Conservation (phyloP, 2,797 vertebrate species). For the Microctenopoma lineatum region DNA sequence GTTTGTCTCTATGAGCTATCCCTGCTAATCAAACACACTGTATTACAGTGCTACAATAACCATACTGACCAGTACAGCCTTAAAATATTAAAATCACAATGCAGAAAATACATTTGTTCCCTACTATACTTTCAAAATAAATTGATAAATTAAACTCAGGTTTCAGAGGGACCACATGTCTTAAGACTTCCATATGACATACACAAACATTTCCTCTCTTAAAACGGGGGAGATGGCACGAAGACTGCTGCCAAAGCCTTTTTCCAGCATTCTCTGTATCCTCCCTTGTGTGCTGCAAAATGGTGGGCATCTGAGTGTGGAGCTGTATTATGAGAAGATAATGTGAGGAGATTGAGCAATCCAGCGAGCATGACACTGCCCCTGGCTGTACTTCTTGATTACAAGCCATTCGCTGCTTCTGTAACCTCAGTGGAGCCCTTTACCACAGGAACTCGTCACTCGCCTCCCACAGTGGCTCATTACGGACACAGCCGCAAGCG, state of each 20-base stretch:
- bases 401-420: slow-evolving; percentile 53
- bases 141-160: not conserved
- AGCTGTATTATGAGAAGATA: slow-evolving; percentile 67
- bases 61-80: not conserved
- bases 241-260: slow-evolving; percentile 1
- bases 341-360: slow-evolving; percentile 72
- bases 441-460: slow-evolving; percentile 60
- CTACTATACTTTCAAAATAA: not conserved
- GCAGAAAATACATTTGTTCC: not conserved
- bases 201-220: not conserved
- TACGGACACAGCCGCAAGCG: slow-evolving; percentile 49
- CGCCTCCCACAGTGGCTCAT: slow-evolving; percentile 68
- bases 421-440: slow-evolving; percentile 64
- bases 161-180: not conserved
- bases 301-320: slow-evolving; percentile 26
- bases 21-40: not conserved
- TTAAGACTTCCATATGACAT: not conserved
- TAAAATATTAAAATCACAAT: not conserved
- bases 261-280: not conserved
- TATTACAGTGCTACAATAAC: not conserved
- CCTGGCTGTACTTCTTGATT: slow-evolving; percentile 76
- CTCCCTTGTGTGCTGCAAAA: slow-evolving; percentile 19
- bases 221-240: not conserved
- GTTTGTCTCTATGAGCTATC: too few relatives aligned
- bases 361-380: slow-evolving; percentile 68